Conservation (phyloP, 2,888 invertebrate species). For the Drosophila pseudotalamancana region DNA sequence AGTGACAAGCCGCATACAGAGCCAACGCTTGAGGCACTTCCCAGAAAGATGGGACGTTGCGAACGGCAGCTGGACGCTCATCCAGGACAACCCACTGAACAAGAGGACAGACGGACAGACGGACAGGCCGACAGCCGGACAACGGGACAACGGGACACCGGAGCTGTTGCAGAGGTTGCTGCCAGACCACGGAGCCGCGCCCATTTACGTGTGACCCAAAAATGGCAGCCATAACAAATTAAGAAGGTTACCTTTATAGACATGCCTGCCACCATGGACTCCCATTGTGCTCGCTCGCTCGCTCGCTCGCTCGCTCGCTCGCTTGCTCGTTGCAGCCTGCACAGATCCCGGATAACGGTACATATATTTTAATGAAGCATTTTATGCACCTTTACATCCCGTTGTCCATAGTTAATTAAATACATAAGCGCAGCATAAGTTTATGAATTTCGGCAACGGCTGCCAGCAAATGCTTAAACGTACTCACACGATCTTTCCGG, state of each 20-base stretch:
- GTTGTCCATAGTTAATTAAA: slow-evolving; percentile 29
- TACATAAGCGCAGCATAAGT: not conserved
- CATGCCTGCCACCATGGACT: slow-evolving; percentile 9
- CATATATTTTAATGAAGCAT: slow-evolving; percentile 43
- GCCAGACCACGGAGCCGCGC: slow-evolving; percentile 41
- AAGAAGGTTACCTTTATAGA: slow-evolving; percentile 72
- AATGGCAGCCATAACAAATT: slow-evolving; percentile 77
- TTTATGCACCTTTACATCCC: slow-evolving; percentile 14
- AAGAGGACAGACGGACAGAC: not conserved
- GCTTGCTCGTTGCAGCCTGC: slow-evolving; percentile 7
- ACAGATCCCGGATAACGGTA: not conserved
- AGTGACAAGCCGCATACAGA: slow-evolving; percentile 67
- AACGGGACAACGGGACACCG: not conserved
- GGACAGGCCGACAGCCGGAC: not conserved
- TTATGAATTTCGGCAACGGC: not conserved
- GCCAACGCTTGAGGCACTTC: slow-evolving; percentile 63
- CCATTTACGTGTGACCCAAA: slow-evolving; percentile 61
- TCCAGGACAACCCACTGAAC: slow-evolving; percentile 39
- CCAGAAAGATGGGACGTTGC: slow-evolving; percentile 38
- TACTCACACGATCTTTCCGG: not conserved
- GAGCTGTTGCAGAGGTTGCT: not conserved
- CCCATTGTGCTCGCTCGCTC: too few species aligned
- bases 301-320: too few species aligned
- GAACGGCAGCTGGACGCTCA: slow-evolving; percentile 47
- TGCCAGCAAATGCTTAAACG: too few species aligned